These are phyloP conservation scores for Cassiopea andromeda DNA, from an alignment of 30 jellyfish, hydroid and myxozoan species.

Conservation along the genomic window DNA sequence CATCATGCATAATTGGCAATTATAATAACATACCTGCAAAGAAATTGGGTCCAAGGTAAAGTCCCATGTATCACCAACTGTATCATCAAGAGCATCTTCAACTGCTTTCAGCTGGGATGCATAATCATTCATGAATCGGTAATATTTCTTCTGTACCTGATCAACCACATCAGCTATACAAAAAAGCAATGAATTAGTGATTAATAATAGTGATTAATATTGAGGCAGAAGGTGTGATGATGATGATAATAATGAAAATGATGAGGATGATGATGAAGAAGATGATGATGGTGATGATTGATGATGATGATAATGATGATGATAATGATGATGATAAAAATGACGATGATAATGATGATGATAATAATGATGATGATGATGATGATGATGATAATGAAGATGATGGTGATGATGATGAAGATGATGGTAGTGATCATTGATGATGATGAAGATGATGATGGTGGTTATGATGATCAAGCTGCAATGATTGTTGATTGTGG, in stretches of 20 bases:
- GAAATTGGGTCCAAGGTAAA: constrained; percentile 96
- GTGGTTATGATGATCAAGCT: too few species aligned
- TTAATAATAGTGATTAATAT: neutral
- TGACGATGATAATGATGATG: too few species aligned
- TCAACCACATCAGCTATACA: constrained; percentile 83
- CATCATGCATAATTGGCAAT: too few species aligned
- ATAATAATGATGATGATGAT: too few species aligned
- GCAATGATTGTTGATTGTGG: neutral
- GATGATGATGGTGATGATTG: too few species aligned
- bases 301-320: neutral
- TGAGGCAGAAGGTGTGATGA: neutral
- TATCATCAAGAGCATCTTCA: constrained; percentile 97
- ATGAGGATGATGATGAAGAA: too few species aligned
- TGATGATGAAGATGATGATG: too few species aligned
- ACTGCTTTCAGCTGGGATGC: constrained; percentile 93
- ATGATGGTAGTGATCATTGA: too few species aligned
- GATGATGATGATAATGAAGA: too few species aligned
- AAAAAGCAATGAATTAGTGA: neutral
- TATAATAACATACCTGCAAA: constrained; percentile 67
- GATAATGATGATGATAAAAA: neutral
- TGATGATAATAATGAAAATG: neutral
- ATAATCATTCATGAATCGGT: constrained; percentile 87
- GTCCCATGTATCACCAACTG: constrained; percentile 98
- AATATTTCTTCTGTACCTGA: constrained; percentile 90
- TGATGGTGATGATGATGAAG: too few species aligned